These are phyloP conservation scores for Mus pahari DNA, from an alignment of 2,113 vertebrate species.

Conservation along the genomic window DNA sequence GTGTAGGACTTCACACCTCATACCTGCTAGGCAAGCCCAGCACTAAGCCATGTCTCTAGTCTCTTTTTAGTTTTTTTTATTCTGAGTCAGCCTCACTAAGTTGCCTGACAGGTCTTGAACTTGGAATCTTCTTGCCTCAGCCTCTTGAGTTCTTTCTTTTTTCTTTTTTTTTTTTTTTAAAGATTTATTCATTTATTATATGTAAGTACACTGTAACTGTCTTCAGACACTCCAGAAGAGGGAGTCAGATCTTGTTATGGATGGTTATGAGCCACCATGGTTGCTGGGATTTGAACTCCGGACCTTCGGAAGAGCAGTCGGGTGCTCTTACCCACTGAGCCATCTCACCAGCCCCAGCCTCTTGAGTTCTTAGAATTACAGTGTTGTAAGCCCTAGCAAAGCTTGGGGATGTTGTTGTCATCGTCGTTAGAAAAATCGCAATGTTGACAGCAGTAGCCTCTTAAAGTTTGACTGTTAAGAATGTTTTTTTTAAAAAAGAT, in stretches of 20 bases:
- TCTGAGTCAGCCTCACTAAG: neutral
- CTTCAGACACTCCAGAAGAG: no score
- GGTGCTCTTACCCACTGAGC: no score
- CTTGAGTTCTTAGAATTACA: neutral
- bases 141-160: neutral
- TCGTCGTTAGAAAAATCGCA: neutral
- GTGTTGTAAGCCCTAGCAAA: neutral
- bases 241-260: no score
- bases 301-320: no score
- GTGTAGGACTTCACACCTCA: neutral
- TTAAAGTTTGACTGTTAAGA: conserved; percentile 37
- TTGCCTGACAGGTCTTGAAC: neutral
- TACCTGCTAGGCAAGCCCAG: neutral
- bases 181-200: no score
- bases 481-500: neutral
- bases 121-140: neutral
- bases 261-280: no score
- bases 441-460: conserved; percentile 7
- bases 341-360: no score
- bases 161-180: no score
- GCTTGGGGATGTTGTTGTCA: neutral
- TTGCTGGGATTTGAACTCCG: no score
- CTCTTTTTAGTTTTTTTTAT: neutral
- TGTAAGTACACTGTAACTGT: no score
- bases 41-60: neutral